These are phyloP conservation scores for Cryptocephalus primarius DNA, from an alignment of 2,888 invertebrate genomes.

Conservation along the genomic window DNA sequence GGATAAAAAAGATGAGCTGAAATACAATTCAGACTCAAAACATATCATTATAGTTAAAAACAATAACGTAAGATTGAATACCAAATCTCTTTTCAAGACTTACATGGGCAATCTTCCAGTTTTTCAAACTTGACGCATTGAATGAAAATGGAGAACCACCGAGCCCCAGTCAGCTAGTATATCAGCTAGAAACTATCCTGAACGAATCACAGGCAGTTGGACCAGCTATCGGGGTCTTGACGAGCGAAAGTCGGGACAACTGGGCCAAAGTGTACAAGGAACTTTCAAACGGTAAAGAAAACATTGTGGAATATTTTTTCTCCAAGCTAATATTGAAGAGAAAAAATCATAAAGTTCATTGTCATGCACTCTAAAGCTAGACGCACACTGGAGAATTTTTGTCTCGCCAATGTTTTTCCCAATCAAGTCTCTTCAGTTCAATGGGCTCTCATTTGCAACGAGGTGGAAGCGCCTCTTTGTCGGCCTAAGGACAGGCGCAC, in stretches of 20 bases:
- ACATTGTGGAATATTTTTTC: no score
- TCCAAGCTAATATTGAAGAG: no score
- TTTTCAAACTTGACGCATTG: slow-evolving; percentile 43
- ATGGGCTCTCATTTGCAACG: no score
- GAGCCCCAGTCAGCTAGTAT: slow-evolving; percentile 50
- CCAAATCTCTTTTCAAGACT: neutral
- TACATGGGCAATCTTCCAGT: slow-evolving; percentile 37
- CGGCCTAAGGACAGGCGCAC: no score
- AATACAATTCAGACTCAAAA: slow-evolving; percentile 51
- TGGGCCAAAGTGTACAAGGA: slow-evolving; percentile 66
- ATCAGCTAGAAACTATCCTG: slow-evolving; percentile 51
- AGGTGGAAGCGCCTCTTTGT: no score
- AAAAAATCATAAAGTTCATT: no score
- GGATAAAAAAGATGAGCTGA: slow-evolving; percentile 50
- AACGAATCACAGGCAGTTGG: slow-evolving; percentile 39
- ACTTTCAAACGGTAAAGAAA: slow-evolving; percentile 45
- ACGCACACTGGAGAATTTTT: no score
- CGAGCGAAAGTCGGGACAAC: slow-evolving; percentile 66
- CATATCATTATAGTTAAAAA: slow-evolving; percentile 75
- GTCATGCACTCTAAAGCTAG: no score
- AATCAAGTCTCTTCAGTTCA: no score
- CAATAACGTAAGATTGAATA: slow-evolving; percentile 57
- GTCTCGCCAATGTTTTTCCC: no score
- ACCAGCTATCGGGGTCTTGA: slow-evolving; percentile 62
- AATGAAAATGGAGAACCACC: slow-evolving; percentile 39